These are phyloP conservation scores for Tuta absoluta DNA, from an alignment of 2,888 invertebrate genomes.

Conservation along the genomic window DNA sequence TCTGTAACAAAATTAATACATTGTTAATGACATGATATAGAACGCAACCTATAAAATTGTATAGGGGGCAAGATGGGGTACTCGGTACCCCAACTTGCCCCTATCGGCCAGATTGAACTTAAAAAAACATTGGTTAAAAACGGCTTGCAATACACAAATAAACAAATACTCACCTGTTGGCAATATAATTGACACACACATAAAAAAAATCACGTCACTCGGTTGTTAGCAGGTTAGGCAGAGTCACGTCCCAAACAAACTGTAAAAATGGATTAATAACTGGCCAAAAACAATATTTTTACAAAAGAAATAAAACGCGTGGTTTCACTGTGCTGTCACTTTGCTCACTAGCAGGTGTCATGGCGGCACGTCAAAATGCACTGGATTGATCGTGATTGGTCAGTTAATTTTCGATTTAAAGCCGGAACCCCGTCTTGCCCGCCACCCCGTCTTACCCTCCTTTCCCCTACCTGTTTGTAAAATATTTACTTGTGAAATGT, in stretches of 20 bases:
- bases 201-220: not conserved
- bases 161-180: no score
- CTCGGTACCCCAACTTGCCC: not conserved
- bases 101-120: no score
- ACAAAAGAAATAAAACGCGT: not conserved
- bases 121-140: no score
- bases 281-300: not conserved
- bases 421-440: no score
- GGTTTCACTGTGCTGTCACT: not conserved
- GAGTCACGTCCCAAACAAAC: not conserved
- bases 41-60: not conserved
- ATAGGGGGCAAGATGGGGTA: constrained; percentile 19
- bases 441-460: not conserved
- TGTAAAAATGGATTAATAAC: not conserved
- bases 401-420: not conserved
- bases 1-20: constrained; percentile 10
- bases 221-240: not conserved
- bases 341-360: not conserved
- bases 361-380: not conserved
- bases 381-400: not conserved
- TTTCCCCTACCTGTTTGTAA: no score
- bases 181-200: not conserved
- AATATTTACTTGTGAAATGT: no score
- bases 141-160: no score
- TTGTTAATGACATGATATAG: not conserved